Conservation (phyloP, 1,140 invertebrate species). For the Mactra quadrangularis region DNA sequence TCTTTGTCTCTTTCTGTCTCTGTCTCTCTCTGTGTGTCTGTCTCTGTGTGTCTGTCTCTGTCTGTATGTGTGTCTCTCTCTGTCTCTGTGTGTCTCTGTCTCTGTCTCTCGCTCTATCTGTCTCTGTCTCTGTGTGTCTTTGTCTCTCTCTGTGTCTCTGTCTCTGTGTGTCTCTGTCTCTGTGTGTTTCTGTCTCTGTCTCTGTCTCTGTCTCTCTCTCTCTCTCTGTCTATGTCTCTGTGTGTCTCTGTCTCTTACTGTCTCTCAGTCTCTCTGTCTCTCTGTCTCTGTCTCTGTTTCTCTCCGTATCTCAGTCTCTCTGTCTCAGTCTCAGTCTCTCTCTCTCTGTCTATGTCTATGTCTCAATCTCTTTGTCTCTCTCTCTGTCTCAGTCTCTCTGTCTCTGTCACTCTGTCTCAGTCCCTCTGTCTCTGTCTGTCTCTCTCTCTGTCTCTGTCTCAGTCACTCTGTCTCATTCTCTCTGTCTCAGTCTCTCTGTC, state of each 20-base stretch:
- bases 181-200: slow-evolving; percentile 5
- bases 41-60: not conserved
- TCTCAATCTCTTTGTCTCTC: not conserved
- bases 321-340: not conserved
- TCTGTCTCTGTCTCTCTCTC: not conserved
- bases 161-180: slow-evolving; percentile 7
- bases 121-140: slow-evolving; percentile 1
- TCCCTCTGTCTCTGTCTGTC: not conserved
- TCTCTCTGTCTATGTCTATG: not conserved
- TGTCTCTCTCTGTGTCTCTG: not conserved
- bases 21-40: not conserved
- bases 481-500: not conserved
- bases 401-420: slow-evolving; percentile 1
- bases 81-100: not conserved
- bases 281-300: not conserved
- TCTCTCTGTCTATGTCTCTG: not conserved
- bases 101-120: not conserved
- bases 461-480: not conserved
- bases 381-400: slow-evolving; percentile 7
- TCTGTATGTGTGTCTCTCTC: not conserved
- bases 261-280: not conserved
- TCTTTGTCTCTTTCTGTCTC: slow-evolving; percentile 14
- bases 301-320: not conserved
- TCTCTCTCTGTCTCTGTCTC: slow-evolving; percentile 7
- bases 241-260: not conserved